Conservation (phyloP, 1,140 invertebrate species). For the Cydia pomonella region DNA sequence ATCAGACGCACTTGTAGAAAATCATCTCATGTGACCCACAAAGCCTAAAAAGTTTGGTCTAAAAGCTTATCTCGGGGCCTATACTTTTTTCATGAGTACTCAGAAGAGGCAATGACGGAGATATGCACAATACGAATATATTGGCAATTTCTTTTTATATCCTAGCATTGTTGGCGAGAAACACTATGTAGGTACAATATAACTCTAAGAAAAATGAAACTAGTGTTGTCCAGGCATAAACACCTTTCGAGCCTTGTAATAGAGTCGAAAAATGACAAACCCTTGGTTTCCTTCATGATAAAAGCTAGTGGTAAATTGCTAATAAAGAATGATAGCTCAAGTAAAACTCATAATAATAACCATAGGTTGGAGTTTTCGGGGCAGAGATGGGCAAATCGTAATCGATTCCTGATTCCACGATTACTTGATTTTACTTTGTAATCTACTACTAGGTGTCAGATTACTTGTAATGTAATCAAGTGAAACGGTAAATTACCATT, state of each 20-base stretch:
- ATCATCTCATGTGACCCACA: no score
- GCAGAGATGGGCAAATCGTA: no score
- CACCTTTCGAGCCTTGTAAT: neutral
- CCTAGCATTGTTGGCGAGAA: neutral
- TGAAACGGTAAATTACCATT: no score
- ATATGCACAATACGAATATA: neutral
- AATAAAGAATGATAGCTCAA: neutral
- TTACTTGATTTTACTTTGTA: no score
- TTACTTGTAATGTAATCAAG: no score
- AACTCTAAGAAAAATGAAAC: neutral
- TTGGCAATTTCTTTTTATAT: slow-evolving; percentile 18
- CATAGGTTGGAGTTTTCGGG: neutral
- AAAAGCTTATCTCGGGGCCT: neutral
- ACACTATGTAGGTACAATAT: neutral
- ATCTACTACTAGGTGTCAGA: no score
- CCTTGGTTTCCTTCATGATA: neutral
- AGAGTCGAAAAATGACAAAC: neutral
- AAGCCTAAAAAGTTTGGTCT: no score
- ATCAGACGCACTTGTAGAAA: no score
- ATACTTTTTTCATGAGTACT: neutral
- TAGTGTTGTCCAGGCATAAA: neutral
- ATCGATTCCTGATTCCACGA: no score
- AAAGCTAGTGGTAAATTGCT: neutral
- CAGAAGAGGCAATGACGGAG: neutral
- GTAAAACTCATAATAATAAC: slow-evolving; percentile 3